A percentile compares a stretch with the other conserved stretches of the same genome.
Conservation (phyloP, 2,113 vertebrate genomes). For the Herpailurus yagouaroundi region DNA sequence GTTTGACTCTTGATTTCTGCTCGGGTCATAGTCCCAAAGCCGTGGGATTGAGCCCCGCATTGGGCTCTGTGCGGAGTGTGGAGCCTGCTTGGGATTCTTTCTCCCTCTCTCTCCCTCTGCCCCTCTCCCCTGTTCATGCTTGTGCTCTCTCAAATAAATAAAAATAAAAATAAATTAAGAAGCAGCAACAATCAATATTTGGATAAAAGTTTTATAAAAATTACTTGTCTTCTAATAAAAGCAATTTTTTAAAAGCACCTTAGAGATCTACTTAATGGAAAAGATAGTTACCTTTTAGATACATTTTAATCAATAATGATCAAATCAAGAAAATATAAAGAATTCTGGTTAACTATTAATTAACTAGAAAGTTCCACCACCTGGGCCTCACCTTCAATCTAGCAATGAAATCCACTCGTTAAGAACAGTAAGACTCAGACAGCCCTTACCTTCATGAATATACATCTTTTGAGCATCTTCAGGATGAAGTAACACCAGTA, state of each 20-base stretch:
- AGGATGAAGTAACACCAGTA: conserved; percentile 96
- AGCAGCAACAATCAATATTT: not conserved
- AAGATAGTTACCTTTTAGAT: not conserved
- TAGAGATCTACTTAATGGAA: not conserved
- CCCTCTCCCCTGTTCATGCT: too few relatives aligned
- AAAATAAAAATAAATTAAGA: not conserved
- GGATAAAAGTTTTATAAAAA: not conserved
- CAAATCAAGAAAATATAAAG: not conserved
- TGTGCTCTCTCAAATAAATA: too few relatives aligned
- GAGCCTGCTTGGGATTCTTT: too few relatives aligned
- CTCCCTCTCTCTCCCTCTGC: too few relatives aligned
- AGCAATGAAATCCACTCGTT: not conserved
- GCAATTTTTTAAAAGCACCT: conserved; percentile 1
- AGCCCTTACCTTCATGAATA: conserved; percentile 91
- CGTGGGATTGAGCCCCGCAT: not conserved
- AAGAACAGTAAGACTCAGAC: not conserved
- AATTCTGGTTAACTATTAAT: not conserved
- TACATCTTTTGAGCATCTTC: conserved; percentile 91
- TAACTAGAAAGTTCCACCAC: not conserved
- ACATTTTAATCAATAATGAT: not conserved
- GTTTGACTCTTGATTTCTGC: not conserved
- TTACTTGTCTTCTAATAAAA: conserved; percentile 3
- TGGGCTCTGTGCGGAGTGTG: fast-evolving
- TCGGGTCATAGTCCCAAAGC: not conserved
- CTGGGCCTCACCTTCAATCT: not conserved